These are phyloP conservation scores for Nematolebias whitei DNA, from an alignment of 2,113 vertebrate genomes.

Conservation along the genomic window DNA sequence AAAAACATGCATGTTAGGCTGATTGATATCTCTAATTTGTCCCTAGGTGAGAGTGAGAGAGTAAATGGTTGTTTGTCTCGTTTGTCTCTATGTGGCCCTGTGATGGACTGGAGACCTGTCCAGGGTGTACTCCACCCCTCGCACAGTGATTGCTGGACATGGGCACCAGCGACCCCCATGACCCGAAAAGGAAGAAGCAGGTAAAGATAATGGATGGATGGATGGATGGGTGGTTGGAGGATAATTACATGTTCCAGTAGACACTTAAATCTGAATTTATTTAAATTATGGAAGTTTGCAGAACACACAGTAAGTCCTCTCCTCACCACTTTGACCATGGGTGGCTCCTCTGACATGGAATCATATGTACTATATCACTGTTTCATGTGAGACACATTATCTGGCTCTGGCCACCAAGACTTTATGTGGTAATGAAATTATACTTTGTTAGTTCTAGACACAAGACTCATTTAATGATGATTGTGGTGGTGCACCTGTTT, in stretches of 20 bases:
- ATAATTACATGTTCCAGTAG: constrained; percentile 36
- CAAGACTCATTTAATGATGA: constrained; percentile 54
- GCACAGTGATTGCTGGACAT: too few species aligned
- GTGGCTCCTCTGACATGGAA: constrained; percentile 57
- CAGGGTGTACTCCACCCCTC: too few species aligned
- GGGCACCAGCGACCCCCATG: too few species aligned
- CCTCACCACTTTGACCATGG: constrained; percentile 68
- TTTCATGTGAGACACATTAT: constrained; percentile 4
- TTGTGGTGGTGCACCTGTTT: constrained; percentile 70
- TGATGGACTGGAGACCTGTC: too few species aligned
- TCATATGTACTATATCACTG: background rate
- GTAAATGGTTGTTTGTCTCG: too few species aligned
- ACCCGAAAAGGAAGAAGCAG: too few species aligned
- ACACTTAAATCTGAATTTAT: constrained; percentile 33
- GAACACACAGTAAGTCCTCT: constrained; percentile 51
- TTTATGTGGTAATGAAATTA: constrained; percentile 61
- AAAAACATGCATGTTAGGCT: too few species aligned
- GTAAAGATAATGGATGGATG: too few species aligned
- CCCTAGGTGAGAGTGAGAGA: too few species aligned
- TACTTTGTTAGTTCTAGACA: constrained; percentile 38
- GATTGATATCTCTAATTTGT: too few species aligned
- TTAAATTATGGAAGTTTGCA: constrained; percentile 38
- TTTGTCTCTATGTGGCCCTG: too few species aligned
- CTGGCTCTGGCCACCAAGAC: constrained; percentile 46
- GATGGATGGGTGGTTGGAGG: too few species aligned